phyloP scores from a whole-genome alignment of 2,113 vertebrate species.

The Tychaedon coryphoeus region DNA sequence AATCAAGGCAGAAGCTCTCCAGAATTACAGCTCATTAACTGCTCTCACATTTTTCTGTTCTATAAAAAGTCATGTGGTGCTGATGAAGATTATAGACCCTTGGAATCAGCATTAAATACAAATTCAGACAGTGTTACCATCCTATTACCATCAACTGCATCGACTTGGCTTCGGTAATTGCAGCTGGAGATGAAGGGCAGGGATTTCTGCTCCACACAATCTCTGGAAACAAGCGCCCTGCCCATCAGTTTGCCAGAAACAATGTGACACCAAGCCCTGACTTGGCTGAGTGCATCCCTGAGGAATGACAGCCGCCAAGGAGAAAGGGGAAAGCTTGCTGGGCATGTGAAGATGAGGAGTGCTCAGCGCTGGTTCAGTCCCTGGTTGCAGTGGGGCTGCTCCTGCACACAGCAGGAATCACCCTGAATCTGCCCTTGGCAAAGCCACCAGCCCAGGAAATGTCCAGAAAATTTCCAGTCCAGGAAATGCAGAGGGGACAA shows the following conservation, averaged over 20 bases:
- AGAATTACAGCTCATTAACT: constrained; percentile 73
- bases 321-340: background rate
- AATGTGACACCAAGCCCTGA: background rate
- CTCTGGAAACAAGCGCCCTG: constrained; percentile 16
- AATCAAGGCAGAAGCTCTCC: constrained; percentile 72
- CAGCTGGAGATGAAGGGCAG: constrained; percentile 10
- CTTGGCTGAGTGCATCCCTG: background rate
- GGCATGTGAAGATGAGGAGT: background rate
- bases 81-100: constrained; percentile 69
- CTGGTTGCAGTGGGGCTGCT: background rate
- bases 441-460: background rate
- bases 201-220: constrained; percentile 16
- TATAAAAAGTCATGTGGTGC: constrained; percentile 61
- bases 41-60: constrained; percentile 53
- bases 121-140: constrained; percentile 29
- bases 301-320: background rate
- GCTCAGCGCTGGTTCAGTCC: background rate
- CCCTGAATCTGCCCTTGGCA: background rate
- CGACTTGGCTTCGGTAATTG: constrained; percentile 9
- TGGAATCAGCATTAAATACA: constrained; percentile 54
- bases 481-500: background rate
- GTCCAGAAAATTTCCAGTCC: background rate
- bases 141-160: constrained; percentile 26
- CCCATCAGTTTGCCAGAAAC: constrained; percentile 26
- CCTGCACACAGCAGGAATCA: background rate